Conservation (phyloP, 1,140 invertebrate species). For the Bombus confusus region DNA sequence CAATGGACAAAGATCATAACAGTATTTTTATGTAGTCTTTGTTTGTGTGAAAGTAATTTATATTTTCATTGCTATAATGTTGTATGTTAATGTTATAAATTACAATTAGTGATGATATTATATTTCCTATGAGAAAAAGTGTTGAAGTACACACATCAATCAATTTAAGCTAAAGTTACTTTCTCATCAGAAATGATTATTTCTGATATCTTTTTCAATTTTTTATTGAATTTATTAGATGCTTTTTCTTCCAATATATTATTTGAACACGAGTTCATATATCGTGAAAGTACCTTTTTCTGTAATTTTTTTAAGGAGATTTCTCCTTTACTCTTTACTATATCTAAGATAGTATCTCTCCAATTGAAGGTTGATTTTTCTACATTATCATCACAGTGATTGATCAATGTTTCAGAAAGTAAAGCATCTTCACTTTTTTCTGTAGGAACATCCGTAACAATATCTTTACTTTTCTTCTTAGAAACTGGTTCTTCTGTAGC, state of each 20-base stretch:
- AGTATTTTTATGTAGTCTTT: too few species aligned
- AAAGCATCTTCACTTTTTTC: slow-evolving; percentile 47
- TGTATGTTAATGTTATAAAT: neutral
- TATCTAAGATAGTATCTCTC: slow-evolving; percentile 75
- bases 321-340: slow-evolving; percentile 74
- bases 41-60: neutral
- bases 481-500: slow-evolving; percentile 8
- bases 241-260: slow-evolving; percentile 72
- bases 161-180: slow-evolving; percentile 62
- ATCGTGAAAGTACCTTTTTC: slow-evolving; percentile 77
- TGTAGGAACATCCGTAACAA: neutral
- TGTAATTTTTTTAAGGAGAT: slow-evolving; percentile 79
- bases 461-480: slow-evolving; percentile 48
- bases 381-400: neutral
- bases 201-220: slow-evolving; percentile 75
- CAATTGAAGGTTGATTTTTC: slow-evolving; percentile 71
- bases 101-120: neutral
- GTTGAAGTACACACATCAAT: neutral
- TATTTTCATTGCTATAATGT: neutral
- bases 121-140: neutral
- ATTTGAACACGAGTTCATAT: slow-evolving; percentile 69
- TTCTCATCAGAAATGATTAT: slow-evolving; percentile 69
- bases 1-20: slow-evolving; percentile 84
- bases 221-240: slow-evolving; percentile 78
- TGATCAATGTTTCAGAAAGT: neutral